Conservation (phyloP, 2,888 invertebrate genomes). For the Drosophila infuscata region DNA sequence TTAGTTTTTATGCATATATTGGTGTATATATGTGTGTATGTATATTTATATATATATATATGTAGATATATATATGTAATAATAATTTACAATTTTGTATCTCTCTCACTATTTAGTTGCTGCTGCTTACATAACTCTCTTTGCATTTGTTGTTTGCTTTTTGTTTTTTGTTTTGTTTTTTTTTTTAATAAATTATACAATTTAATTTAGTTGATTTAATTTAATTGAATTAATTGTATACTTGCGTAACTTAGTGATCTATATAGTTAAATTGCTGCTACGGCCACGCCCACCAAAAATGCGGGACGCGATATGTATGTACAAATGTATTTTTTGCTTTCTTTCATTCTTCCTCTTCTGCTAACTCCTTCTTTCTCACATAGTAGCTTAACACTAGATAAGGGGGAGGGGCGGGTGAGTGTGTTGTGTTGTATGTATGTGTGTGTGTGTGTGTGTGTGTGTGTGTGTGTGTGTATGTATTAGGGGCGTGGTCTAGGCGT, state of each 20-base stretch:
- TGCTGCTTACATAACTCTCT: conserved; percentile 61
- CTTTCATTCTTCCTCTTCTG: conserved; percentile 55
- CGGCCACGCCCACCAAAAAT: conserved; percentile 69
- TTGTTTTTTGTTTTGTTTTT: conserved; percentile 8
- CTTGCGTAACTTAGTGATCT: conserved; percentile 71
- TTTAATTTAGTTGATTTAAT: conserved; percentile 52
- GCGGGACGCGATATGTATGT: conserved; percentile 76
- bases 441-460: conserved; percentile 2
- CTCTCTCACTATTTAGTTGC: conserved; percentile 63
- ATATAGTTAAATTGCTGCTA: conserved; percentile 69
- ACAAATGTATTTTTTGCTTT: conserved; percentile 80
- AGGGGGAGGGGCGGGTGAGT: conserved; percentile 24
- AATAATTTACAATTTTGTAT: conserved; percentile 54
- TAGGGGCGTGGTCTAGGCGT: conserved; percentile 66
- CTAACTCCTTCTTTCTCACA: conserved; percentile 4
- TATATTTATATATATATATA: conserved; percentile 37
- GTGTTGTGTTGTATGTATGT: conserved; percentile 5
- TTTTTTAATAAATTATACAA: conserved; percentile 67
- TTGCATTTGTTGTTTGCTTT: conserved; percentile 32
- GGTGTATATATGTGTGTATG: conserved; percentile 24
- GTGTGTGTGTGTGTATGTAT: conserved; percentile 12
- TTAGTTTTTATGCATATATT: conserved; percentile 40
- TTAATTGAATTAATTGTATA: conserved; percentile 81
- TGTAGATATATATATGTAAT: conserved; percentile 36
- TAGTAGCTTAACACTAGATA: conserved; percentile 40